Evolutionary conservation across 2,888 invertebrate species (phyloP), one percentile per base, ranked within the genome.

Genomic region (Tethea ocularis): DNA sequence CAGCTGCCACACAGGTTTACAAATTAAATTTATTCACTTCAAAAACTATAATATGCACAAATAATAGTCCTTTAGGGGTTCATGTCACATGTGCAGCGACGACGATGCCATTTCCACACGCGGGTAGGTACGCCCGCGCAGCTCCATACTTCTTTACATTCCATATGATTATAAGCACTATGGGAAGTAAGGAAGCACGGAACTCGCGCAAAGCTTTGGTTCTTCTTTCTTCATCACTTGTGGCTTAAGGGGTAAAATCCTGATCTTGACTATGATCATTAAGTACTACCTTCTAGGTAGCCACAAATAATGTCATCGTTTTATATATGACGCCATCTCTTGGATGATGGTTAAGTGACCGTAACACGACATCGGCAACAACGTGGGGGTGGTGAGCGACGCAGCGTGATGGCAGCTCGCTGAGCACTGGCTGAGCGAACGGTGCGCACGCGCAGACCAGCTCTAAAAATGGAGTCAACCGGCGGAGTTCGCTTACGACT

Each of bases 141-240:
- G 96, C 96, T 96, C 97, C 97, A 97, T 97, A 97, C 97, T 98
- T 98, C 98, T 97, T 97, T 97, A 97, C 97, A 97, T 98, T 98
- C 97, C 97, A 97, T 97, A 97, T 93, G 95, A 90, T 95, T 93
- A 92, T 85, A 94, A 94, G 89, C 94, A 96, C 96, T 97, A 97
- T 97, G 97, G 97, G 96, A 97, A 97, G 97, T 97, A 97, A 97
- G 96, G 97, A 97, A 97, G 97, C 96, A 97, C 97, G 97, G 97
- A 96, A 96, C 96, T 95, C 93, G 94, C 94, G 93, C 94, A 88
- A 93, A 93, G 94, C 93, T 87, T 79, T 57, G 41, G 61, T 61
- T 84, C 84, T 89, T 87, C 84, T 64, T 54, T 86, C 82, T 87
- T 86, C 79, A 67, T 59, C 60, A 61, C 62, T 75, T 67, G 69